Evolutionary conservation across 64 coral and sea anemone species (phyloP), one percentile per base, ranked within the genome.

Genomic region (Actinia tenebrosa): DNA sequence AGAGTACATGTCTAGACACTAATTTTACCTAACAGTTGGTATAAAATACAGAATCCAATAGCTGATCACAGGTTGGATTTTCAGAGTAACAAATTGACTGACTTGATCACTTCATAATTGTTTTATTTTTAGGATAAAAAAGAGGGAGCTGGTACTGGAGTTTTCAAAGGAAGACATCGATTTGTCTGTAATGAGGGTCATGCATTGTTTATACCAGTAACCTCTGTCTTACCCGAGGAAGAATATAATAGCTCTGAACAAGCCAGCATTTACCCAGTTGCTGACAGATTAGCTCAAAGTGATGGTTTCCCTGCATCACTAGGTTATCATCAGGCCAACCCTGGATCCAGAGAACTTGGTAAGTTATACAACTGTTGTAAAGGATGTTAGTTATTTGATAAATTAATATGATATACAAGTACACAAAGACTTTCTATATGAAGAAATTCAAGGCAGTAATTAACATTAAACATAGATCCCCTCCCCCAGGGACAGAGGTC

Each of bases 101-200:
- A 8, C 4, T 66, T 5, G 4, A 66, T 19, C 11, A n/a, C 11
- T 22, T 5, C 2, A 20, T 22, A n/a, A n/a, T 66, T 66, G 17
- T 66, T 66, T 19, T 19, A 5, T 78, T 9, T 77, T 16, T 75
- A 95, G 93, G 93, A 92, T 45, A 71, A 77, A 47, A 86, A 78
- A 18, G 1, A 1, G 16, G 93, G 93, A 47, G 16, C 0, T 64
- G 89, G 93, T 27, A 84, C 61, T 91, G 93, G 93, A 19, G 9
- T 75, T 2, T 60, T 55, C 27, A 1, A 56, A 9, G 56, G 90
- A 47, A 61, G 43, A 43, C 87, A 89, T 15, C 11, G 61, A 26
- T 95, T 95, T 84, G 15, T 45, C 14, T 89, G 89, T 83, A 87
- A 83, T 30, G 91, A 44, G 60, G 90, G 86, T 87, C 60, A 86